Base-by-base conservation (phyloP, 1,140 invertebrate species). In the Anoplophora glabripennis region DNA sequence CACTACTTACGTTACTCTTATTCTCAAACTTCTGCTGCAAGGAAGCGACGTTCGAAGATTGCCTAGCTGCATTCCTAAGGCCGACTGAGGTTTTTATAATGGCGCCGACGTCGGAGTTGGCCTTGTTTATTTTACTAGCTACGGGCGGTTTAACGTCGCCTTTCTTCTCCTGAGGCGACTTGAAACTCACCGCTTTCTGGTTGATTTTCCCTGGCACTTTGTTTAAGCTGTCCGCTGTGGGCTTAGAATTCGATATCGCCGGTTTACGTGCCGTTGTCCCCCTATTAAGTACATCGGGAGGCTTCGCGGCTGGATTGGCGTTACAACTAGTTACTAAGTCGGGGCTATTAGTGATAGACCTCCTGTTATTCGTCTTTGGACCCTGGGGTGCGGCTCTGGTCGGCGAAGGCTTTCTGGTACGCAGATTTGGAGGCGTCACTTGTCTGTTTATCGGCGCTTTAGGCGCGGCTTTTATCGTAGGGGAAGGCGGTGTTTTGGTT, bases 11-110 rank as follows among this genome's bases (percentile, higher is more conserved):
- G 18, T 37, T 59, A 55, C 61, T 67, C 55, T 65, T 67, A 11
- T 79, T 78, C 69, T 89, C 86, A 67, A 89, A 89, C 70, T 88
- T 89, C 59, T 88, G 85, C 64, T 89, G 87, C 47, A 89, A 75
- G 28, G 84, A 86, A 1, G 87, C 86, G 28, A 89, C 86, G 63
- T 85, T 87, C 3, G 85, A 86, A 44, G 81, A 81, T 70, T 83
- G 81, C 4, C 77, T 74, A 5, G 79, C 73, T 37, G 76, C 78
- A 18, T 74, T 63, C 63, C 76, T 76, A 8, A 76, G 67, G 11
- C 64, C 79, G 35, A 69, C 65, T 1, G 77, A 77, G 45, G 69
- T 74, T 56, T 70, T 78, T 76, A 72, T 73, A 18, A 54, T 72
- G 48, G 71, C 60, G 46, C 62, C 73, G 36, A 48, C 61, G 56